Evolutionary conservation across 2,797 vertebrate genomes (phyloP), one percentile per base, ranked within the genome.

Genomic region (Allobates femoralis): DNA sequence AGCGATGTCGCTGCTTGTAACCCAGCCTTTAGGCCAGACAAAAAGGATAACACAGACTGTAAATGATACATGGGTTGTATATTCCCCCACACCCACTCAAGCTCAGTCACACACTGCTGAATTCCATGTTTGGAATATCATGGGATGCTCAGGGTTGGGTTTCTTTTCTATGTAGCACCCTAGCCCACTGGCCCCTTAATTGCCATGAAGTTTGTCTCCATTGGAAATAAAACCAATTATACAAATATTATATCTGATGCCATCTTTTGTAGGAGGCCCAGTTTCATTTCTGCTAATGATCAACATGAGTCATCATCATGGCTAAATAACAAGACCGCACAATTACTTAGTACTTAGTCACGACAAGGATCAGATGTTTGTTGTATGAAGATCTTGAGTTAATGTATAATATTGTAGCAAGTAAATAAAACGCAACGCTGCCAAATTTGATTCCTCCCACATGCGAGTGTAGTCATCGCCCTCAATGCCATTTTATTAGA

Each of bases 401-500:
- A 75, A 83, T 83, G 37, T 50, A 82, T 73, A 82, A 82, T 82
- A 82, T 83, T 74, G 34, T 83, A 62, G 55, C 18, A 75, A 74
- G 46, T 32, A 71, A 34, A 60, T 62, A 18, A 60, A 21, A 83
- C 3, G 58, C 8, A 16, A 26, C n/a, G 1, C 8, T 84, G 71
- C 58, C 71, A 64, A 81, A 62, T 55, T 21, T 16, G 28, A 30
- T 10, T 16, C 56, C 62, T 69, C 69, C 81, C 58, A 75, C 81
- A 37, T 56, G 41, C 7, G 46, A 26, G 16, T 23, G 26, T 62
- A 84, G 37, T 53, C 82, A 78, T 53, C 53, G 28, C 32, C 26
- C 21, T 46, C 62, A 8, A 14, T 50, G 37, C 37, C 26, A 50
- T 69, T 62, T 51, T 30, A 50, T 23, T 46, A 46, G 60, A 26